These are phyloP conservation scores for Mungos mungo DNA, from an alignment of 2,113 vertebrate species.

Conservation along the genomic window DNA sequence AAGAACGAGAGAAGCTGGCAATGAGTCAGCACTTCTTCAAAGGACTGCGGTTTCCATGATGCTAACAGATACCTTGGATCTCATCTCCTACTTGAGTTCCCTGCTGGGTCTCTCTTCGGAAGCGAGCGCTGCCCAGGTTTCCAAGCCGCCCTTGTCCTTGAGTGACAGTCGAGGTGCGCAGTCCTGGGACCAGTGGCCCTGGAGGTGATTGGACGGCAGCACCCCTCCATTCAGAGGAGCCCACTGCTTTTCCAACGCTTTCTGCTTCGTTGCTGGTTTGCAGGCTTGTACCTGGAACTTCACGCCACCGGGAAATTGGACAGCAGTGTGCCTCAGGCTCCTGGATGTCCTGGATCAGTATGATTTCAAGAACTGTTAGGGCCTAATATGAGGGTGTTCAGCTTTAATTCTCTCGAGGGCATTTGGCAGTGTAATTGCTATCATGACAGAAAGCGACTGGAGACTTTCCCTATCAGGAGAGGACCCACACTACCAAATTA, in stretches of 20 bases:
- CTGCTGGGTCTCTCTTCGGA: not conserved
- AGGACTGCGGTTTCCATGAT: not conserved
- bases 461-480: constrained; percentile 5
- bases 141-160: not conserved
- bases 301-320: not conserved
- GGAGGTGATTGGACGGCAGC: not conserved
- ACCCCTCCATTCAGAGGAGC: not conserved
- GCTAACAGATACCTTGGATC: not conserved
- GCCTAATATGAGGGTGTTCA: not conserved
- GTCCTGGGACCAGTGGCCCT: not conserved
- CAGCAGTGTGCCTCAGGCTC: not conserved
- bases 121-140: not conserved
- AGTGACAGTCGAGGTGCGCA: not conserved
- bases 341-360: not conserved
- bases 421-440: not conserved
- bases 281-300: not conserved
- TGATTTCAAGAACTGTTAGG: not conserved
- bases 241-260: not conserved
- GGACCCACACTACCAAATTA: not conserved
- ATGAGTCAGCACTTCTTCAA: not conserved
- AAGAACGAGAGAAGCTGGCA: not conserved
- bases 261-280: not conserved
- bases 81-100: not conserved
- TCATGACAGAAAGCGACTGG: not conserved
- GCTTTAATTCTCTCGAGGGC: constrained; percentile 41